Conservation (phyloP, 2,797 vertebrate species). For the Pantherophis alleghaniensis region DNA sequence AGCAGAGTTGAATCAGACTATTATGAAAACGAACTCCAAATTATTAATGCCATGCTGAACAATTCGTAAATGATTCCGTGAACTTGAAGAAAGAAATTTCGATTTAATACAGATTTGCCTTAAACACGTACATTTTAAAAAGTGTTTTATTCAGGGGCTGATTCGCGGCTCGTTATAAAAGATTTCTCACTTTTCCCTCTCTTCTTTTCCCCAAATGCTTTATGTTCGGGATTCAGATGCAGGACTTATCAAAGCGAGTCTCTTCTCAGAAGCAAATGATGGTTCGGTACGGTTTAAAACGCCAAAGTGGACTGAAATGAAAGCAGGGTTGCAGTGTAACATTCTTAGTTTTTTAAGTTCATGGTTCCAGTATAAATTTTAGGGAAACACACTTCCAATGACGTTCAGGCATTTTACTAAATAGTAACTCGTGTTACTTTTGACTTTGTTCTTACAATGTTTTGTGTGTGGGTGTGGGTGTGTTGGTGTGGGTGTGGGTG, state of each 20-base stretch:
- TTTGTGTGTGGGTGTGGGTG: too few relatives aligned
- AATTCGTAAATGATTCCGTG: neutral
- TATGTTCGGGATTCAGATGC: neutral
- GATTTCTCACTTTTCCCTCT: neutral
- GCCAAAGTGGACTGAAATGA: neutral
- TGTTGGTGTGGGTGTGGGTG: too few relatives aligned
- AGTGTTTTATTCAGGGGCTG: neutral
- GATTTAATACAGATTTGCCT: neutral
- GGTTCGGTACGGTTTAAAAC: neutral
- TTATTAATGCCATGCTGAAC: neutral
- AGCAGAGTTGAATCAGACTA: neutral
- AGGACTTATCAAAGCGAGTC: neutral
- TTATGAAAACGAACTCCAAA: neutral
- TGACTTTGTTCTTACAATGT: neutral
- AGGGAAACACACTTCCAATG: neutral
- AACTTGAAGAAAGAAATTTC: neutral
- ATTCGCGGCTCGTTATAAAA: neutral
- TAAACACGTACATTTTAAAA: neutral
- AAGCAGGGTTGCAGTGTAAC: neutral
- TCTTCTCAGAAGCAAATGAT: neutral
- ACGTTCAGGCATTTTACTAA: neutral
- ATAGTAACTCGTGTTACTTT: neutral
- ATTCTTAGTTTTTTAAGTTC: neutral
- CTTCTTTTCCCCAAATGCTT: neutral
- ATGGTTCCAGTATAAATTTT: neutral